A percentile compares a stretch with the other conserved stretches of the same genome.
Conservation (phyloP, 1,140 invertebrate species). For the Meloidogyne hapla region DNA sequence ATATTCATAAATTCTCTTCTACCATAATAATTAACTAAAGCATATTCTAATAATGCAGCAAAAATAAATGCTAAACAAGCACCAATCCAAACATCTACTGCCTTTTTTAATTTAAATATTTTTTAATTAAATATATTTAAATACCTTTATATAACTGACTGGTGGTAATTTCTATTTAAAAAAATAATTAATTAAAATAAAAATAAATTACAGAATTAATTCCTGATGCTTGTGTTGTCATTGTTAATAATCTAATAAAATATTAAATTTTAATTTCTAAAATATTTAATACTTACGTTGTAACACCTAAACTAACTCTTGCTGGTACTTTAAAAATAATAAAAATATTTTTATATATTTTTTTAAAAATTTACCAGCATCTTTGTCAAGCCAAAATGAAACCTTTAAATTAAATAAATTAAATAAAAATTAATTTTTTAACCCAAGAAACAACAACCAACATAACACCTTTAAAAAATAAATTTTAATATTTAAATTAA, state of each 20-base stretch:
- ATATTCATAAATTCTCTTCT: slow-evolving; percentile 73
- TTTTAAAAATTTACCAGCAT: slow-evolving; percentile 31
- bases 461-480: slow-evolving; percentile 38
- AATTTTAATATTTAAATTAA: neutral
- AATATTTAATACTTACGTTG: slow-evolving; percentile 69
- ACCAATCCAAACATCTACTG: slow-evolving; percentile 95
- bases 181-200: neutral
- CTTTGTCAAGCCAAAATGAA: slow-evolving; percentile 86
- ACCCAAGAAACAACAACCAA: slow-evolving; percentile 27
- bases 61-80: slow-evolving; percentile 91
- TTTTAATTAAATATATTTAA: neutral
- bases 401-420: slow-evolving; percentile 72
- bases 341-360: neutral
- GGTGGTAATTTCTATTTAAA: slow-evolving; percentile 77
- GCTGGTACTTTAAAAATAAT: slow-evolving; percentile 73
- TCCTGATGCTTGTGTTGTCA: slow-evolving; percentile 93
- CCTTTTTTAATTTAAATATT: slow-evolving; percentile 35
- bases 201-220: slow-evolving; percentile 78
- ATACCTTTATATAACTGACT: slow-evolving; percentile 86
- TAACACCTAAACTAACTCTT: slow-evolving; percentile 88
- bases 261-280: slow-evolving; percentile 48
- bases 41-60: slow-evolving; percentile 91
- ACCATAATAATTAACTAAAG: slow-evolving; percentile 92
- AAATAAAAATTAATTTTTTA: slow-evolving; percentile 65
- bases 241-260: slow-evolving; percentile 68